Evolutionary conservation across 2,113 vertebrate genomes (phyloP).

Genomic region (Casuarius casuarius): DNA sequence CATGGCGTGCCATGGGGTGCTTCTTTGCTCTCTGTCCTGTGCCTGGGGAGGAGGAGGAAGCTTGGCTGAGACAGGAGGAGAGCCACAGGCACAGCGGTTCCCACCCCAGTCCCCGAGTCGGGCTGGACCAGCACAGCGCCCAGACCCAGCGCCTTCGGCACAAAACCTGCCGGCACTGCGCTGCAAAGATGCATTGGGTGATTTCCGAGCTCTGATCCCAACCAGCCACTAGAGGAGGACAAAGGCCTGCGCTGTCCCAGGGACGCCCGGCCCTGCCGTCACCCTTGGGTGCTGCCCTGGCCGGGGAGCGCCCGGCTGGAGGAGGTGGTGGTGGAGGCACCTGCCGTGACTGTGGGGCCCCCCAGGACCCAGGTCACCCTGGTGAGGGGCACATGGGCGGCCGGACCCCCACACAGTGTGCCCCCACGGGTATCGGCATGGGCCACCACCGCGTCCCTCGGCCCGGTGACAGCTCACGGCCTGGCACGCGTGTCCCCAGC

Average conservation of each 20-base stretch:
- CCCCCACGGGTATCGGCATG: fast-evolving
- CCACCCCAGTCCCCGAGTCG: too few species aligned
- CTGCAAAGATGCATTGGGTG: neutral
- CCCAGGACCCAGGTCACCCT: too few species aligned
- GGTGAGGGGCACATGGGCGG: too few species aligned
- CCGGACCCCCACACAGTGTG: neutral
- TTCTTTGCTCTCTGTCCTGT: fast-evolving
- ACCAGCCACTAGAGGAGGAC: neutral
- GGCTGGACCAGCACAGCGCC: neutral
- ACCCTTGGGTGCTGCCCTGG: neutral
- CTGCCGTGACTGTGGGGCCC: too few species aligned
- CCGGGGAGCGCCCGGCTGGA: neutral
- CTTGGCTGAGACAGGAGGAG: too few species aligned
- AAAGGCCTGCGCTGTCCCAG: neutral
- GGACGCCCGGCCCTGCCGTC: neutral
- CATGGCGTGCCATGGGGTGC: neutral
- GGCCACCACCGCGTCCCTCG: fast-evolving
- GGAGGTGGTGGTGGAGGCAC: too few species aligned
- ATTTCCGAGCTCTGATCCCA: neutral
- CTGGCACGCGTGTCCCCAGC: neutral
- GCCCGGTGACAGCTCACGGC: neutral
- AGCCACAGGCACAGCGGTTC: too few species aligned
- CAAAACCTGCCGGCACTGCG: neutral
- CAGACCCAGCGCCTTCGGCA: too few species aligned
- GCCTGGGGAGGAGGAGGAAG: neutral